phyloP scores from a whole-genome alignment of 2,113 vertebrate genomes.

The Meriones unguiculatus region DNA sequence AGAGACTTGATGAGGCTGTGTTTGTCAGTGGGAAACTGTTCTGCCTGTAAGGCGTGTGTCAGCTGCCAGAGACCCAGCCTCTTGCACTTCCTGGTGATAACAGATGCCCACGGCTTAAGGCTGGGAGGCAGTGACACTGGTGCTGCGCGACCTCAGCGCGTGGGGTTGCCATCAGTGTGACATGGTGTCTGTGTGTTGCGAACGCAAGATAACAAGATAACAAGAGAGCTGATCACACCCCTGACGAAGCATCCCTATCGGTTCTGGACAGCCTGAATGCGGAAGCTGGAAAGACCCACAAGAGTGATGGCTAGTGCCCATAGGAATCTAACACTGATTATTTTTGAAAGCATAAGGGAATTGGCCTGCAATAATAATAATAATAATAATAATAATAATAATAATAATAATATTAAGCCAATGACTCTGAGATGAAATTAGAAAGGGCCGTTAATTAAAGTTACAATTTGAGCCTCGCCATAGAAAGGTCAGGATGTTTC shows the following conservation, averaged over 20 bases:
- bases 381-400: neutral
- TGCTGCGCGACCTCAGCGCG: too few relatives aligned
- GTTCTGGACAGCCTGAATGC: neutral
- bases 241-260: too few relatives aligned
- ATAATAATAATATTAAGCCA: neutral
- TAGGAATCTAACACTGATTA: neutral
- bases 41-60: neutral
- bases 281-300: neutral
- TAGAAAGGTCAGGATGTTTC: slow-evolving; percentile 47
- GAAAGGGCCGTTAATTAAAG: slow-evolving; percentile 36
- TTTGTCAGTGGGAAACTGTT: neutral
- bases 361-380: neutral
- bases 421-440: neutral
- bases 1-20: neutral
- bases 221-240: neutral
- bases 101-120: neutral
- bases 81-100: neutral
- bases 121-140: neutral
- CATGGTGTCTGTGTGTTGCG: neutral
- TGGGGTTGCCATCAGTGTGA: neutral
- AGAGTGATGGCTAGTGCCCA: neutral
- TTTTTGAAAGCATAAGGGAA: slow-evolving; percentile 46
- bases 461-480: neutral
- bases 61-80: neutral
- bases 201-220: neutral